These are phyloP conservation scores for Kryphioiulus occultus DNA, from an alignment of 2,888 invertebrate genomes.

Conservation along the genomic window DNA sequence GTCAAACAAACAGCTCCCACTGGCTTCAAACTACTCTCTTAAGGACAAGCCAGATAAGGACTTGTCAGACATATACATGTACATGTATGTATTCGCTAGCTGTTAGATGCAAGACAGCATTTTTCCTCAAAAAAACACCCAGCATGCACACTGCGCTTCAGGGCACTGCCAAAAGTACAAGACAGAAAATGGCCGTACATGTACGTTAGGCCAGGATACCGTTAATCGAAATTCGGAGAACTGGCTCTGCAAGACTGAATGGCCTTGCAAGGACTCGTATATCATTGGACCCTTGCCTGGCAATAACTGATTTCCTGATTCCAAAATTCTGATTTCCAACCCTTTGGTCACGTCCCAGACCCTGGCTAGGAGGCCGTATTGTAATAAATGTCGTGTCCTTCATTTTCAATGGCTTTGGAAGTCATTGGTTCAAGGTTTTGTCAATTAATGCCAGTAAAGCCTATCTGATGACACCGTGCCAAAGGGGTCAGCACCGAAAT, in stretches of 20 bases:
- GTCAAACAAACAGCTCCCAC: background rate
- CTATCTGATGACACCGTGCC: constrained; percentile 28
- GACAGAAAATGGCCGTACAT: background rate
- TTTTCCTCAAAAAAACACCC: background rate
- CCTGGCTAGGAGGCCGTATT: background rate
- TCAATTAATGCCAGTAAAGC: background rate
- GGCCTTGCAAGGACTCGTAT: constrained; percentile 20
- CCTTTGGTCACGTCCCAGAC: background rate
- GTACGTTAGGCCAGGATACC: background rate
- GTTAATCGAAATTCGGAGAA: background rate
- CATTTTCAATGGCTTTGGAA: background rate
- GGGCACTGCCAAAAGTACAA: background rate
- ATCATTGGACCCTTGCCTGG: background rate
- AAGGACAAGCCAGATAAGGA: background rate
- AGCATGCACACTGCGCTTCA: background rate
- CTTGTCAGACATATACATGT: background rate
- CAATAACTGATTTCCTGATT: background rate
- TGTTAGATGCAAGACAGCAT: background rate
- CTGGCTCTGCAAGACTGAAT: background rate
- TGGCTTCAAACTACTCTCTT: background rate
- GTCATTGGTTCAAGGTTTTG: background rate
- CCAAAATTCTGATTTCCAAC: background rate
- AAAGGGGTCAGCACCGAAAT: background rate
- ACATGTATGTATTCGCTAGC: too few species aligned
- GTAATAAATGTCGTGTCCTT: background rate